Percentiles rank a stretch among this genome's conserved stretches.
phyloP scores from a whole-genome alignment of 2,888 invertebrate species.

The Cerceris ruficornis region DNA sequence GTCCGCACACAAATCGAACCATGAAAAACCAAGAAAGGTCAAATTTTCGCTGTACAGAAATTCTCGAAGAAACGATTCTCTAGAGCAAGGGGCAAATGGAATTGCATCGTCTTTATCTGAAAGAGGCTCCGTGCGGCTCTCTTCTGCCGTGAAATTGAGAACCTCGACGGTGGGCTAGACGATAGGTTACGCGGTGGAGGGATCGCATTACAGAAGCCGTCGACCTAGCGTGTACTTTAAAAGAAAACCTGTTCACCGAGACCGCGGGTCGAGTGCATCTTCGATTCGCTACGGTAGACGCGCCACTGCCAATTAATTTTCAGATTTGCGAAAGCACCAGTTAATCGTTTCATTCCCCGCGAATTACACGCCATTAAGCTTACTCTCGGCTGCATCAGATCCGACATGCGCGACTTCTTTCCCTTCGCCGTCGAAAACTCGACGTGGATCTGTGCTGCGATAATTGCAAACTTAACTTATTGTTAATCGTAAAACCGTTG shows the following conservation, averaged over 20 bases:
- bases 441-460: no score
- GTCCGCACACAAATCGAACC: no score
- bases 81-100: slow-evolving; percentile 13
- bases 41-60: no score
- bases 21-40: no score
- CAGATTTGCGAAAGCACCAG: slow-evolving; percentile 2
- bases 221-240: slow-evolving; percentile 59
- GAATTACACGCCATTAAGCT: slow-evolving; percentile 3
- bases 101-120: slow-evolving; percentile 19
- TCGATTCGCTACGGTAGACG: slow-evolving; percentile 20
- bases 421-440: no score
- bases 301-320: slow-evolving; percentile 32
- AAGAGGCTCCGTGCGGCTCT: slow-evolving; percentile 14
- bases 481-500: no score
- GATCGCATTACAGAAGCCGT: slow-evolving; percentile 72
- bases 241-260: slow-evolving; percentile 54
- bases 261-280: slow-evolving; percentile 30
- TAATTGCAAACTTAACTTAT: no score
- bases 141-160: slow-evolving; percentile 61
- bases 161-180: slow-evolving; percentile 65
- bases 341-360: neutral
- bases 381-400: slow-evolving; percentile 1
- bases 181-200: slow-evolving; percentile 65
- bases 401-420: no score
- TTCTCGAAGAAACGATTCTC: neutral